These are phyloP conservation scores for Scotopteryx bipunctaria DNA, from an alignment of 2,888 invertebrate genomes.

Conservation along the genomic window DNA sequence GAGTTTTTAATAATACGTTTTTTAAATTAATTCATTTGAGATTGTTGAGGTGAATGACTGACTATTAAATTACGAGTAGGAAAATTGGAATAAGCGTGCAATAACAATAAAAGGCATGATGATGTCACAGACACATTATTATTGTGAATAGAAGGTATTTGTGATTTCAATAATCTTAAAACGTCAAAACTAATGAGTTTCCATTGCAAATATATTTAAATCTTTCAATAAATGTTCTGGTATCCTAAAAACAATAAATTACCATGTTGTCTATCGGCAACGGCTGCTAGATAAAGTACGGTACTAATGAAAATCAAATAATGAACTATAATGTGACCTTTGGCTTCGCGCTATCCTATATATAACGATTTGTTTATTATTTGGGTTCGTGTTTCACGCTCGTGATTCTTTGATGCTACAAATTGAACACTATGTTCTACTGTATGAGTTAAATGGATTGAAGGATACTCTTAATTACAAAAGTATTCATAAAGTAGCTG, in stretches of 20 bases:
- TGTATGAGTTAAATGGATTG: too few species aligned
- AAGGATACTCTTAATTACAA: too few species aligned
- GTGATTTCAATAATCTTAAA: not conserved
- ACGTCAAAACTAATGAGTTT: not conserved
- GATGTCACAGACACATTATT: too few species aligned
- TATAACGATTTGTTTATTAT: slow-evolving; percentile 9
- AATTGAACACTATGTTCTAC: not conserved
- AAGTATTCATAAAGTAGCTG: too few species aligned
- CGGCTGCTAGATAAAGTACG: slow-evolving; percentile 32
- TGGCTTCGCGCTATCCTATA: slow-evolving; percentile 27
- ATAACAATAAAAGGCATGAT: too few species aligned
- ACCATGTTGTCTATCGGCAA: slow-evolving; percentile 25
- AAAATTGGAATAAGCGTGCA: not conserved
- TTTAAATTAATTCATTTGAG: slow-evolving; percentile 10
- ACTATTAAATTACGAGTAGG: not conserved
- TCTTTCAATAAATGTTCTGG: slow-evolving; percentile 14
- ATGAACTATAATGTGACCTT: slow-evolving; percentile 46
- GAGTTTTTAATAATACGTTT: slow-evolving; percentile 11
- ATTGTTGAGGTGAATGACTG: slow-evolving; percentile 26
- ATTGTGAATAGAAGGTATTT: too few species aligned
- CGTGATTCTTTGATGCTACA: slow-evolving; percentile 2
- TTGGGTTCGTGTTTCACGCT: slow-evolving; percentile 4
- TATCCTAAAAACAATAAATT: slow-evolving; percentile 23
- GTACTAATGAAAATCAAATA: slow-evolving; percentile 51
- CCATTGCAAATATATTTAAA: slow-evolving; percentile 2